These are phyloP conservation scores for Neomicropteryx cornuta DNA, from an alignment of 1,140 invertebrate genomes.

Conservation along the genomic window DNA sequence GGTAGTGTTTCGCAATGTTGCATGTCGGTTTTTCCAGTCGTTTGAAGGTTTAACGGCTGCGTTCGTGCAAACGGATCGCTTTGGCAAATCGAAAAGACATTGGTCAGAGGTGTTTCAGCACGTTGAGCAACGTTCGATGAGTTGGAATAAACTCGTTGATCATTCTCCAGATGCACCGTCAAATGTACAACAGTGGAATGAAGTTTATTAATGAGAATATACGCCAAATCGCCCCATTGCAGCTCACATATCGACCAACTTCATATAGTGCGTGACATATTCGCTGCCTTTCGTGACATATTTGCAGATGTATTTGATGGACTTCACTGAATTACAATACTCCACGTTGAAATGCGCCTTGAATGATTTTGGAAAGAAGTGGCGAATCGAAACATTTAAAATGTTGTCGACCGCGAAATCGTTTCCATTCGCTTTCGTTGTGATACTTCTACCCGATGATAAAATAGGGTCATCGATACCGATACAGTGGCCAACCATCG, in stretches of 20 bases:
- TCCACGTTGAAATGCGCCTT: constrained; percentile 2
- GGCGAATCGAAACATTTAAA: not conserved
- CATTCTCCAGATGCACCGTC: no score
- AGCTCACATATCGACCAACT: no score
- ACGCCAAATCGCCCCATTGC: no score
- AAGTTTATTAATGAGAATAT: no score
- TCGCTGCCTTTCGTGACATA: not conserved
- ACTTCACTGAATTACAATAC: no score
- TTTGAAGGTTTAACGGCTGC: constrained; percentile 8
- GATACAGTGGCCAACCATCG: no score
- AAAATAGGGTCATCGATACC: no score
- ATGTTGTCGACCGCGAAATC: not conserved
- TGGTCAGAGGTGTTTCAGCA: not conserved
- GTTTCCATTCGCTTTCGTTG: not conserved
- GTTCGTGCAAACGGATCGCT: not conserved
- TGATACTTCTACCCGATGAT: not conserved
- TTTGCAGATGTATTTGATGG: not conserved
- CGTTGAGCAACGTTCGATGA: not conserved
- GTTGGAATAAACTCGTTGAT: not conserved
- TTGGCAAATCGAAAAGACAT: not conserved
- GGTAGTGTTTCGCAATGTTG: constrained; percentile 20
- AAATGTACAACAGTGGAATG: no score
- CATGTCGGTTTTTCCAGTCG: constrained; percentile 17
- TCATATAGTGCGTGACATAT: no score
- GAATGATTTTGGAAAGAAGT: constrained; percentile 1